Evolutionary conservation across 2,113 vertebrate genomes (phyloP).

Genomic region (Morone chrysops): DNA sequence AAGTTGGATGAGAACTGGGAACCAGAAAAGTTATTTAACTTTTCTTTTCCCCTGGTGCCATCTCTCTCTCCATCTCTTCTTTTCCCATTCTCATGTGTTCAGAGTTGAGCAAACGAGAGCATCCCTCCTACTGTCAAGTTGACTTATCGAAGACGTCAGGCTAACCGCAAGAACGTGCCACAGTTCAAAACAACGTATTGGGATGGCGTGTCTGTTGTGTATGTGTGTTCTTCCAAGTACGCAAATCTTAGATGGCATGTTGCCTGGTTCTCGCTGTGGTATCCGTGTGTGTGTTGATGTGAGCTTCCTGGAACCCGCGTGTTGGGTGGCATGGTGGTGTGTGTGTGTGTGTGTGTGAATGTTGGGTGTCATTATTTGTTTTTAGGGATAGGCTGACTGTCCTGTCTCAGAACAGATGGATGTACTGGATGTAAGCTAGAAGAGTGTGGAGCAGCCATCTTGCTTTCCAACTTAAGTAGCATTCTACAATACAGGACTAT

Average conservation of each 20-base stretch:
- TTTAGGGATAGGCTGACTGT: constrained; percentile 62
- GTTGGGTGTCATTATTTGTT: constrained; percentile 69
- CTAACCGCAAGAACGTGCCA: constrained; percentile 44
- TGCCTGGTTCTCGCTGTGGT: constrained; percentile 63
- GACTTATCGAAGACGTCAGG: constrained; percentile 62
- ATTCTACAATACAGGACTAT: background rate
- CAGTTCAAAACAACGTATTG: constrained; percentile 64
- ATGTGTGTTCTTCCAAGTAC: constrained; percentile 67
- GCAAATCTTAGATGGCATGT: constrained; percentile 59
- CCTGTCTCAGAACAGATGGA: constrained; percentile 53
- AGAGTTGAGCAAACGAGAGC: constrained; percentile 30
- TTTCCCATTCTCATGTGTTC: constrained; percentile 2
- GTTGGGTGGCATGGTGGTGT: constrained; percentile 70
- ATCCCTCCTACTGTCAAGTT: constrained; percentile 46
- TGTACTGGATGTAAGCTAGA: background rate
- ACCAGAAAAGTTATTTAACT: constrained; percentile 11
- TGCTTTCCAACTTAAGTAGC: constrained; percentile 10
- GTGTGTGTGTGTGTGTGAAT: constrained; percentile 27
- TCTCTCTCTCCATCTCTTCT: background rate
- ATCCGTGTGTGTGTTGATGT: constrained; percentile 60
- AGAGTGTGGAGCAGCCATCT: constrained; percentile 28
- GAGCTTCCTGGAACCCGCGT: constrained; percentile 63
- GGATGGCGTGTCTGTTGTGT: constrained; percentile 38
- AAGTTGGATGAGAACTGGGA: constrained; percentile 16
- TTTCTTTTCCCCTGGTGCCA: background rate